Evolutionary conservation across 2,888 invertebrate species (phyloP).

Genomic region (Oscheius onirici): DNA sequence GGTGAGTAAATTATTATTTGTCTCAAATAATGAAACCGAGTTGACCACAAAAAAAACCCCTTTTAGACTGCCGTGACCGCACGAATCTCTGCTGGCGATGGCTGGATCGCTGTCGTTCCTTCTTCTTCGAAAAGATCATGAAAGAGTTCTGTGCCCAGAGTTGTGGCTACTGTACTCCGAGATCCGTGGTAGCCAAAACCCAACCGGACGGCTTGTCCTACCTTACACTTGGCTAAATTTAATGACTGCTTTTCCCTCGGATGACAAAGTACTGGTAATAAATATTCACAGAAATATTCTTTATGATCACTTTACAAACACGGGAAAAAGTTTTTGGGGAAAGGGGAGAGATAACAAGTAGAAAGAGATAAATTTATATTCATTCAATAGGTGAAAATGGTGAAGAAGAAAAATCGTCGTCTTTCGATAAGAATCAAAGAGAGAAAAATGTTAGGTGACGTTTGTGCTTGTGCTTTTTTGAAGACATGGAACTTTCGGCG

Average conservation of each 20-base stretch:
- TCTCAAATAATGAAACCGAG: neutral
- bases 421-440: constrained; percentile 9
- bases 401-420: neutral
- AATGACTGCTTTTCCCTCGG: no score
- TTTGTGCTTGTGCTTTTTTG: neutral
- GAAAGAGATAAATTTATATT: constrained; percentile 24
- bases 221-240: neutral
- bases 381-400: constrained; percentile 13
- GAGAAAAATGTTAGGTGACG: neutral
- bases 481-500: neutral
- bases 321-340: neutral
- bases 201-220: constrained; percentile 11
- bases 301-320: constrained; percentile 30
- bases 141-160: constrained; percentile 53
- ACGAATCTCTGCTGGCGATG: constrained; percentile 70
- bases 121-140: constrained; percentile 71
- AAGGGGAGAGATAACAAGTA: constrained; percentile 13
- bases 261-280: no score
- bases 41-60: neutral
- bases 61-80: constrained; percentile 61
- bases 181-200: constrained; percentile 8
- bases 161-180: constrained; percentile 52
- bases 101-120: constrained; percentile 68
- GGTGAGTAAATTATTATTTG: no score
- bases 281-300: neutral